Percentiles rank a stretch among this genome's conserved stretches.
Conservation (phyloP, 2,113 vertebrate genomes). For the Ophiodon elongatus region DNA sequence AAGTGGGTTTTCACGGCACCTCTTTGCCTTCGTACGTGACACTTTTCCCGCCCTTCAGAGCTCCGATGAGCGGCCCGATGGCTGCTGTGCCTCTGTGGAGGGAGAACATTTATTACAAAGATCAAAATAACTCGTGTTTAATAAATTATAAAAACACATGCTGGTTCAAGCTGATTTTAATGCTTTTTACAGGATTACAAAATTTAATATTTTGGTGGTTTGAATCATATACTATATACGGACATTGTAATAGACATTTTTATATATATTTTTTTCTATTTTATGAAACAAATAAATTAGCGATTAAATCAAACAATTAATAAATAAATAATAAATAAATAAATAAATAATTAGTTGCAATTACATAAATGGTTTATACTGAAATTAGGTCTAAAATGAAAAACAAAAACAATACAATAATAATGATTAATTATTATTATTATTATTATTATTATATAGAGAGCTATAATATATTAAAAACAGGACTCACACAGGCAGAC, state of each 20-base stretch:
- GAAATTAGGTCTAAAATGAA: no score
- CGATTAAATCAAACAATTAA: no score
- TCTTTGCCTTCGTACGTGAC: slow-evolving; percentile 89
- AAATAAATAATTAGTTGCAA: not conserved
- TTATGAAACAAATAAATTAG: no score
- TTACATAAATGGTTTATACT: no score
- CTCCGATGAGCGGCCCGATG: slow-evolving; percentile 90
- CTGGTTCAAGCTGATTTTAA: no score
- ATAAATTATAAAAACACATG: no score
- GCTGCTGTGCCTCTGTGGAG: slow-evolving; percentile 90
- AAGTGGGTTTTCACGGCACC: slow-evolving; percentile 75
- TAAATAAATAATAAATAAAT: no score
- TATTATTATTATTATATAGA: not conserved
- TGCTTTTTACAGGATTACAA: no score
- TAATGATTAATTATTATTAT: not conserved
- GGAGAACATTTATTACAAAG: not conserved
- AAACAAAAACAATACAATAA: not conserved
- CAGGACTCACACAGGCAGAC: slow-evolving; percentile 92
- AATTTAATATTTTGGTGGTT: no score
- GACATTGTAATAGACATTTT: no score
- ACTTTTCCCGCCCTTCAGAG: slow-evolving; percentile 89
- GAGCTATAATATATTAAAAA: not conserved
- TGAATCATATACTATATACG: no score
- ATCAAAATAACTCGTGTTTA: not conserved
- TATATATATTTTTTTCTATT: no score